Conservation (phyloP, 2,888 invertebrate genomes). For the Polia nebulosa region DNA sequence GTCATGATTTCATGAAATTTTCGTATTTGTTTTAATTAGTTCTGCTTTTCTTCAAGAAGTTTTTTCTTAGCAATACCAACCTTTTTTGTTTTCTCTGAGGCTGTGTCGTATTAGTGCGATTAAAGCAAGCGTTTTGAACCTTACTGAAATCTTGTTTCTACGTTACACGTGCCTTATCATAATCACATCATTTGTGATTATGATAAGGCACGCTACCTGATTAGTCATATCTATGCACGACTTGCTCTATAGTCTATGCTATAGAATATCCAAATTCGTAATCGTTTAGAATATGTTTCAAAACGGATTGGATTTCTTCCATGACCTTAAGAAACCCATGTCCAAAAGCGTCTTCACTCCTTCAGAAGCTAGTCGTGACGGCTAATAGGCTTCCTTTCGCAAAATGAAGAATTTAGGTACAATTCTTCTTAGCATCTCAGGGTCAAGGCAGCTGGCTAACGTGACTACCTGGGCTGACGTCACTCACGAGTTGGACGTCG, state of each 20-base stretch:
- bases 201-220: neutral
- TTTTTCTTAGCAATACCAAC: neutral
- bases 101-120: neutral
- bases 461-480: constrained; percentile 57
- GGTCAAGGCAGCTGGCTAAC: constrained; percentile 55
- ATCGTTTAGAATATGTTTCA: too few relatives aligned
- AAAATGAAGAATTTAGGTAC: constrained; percentile 35
- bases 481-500: constrained; percentile 51
- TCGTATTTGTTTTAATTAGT: constrained; percentile 5
- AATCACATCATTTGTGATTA: neutral
- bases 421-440: constrained; percentile 44
- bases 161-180: too few relatives aligned
- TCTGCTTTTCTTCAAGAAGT: neutral
- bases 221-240: neutral
- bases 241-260: neutral
- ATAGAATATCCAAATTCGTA: constrained; percentile 1
- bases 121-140: neutral
- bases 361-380: constrained; percentile 15
- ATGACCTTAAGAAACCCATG: neutral
- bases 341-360: neutral
- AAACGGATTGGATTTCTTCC: neutral
- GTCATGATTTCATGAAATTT: neutral
- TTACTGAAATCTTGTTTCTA: neutral
- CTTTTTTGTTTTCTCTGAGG: neutral
- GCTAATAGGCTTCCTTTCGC: constrained; percentile 23